Evolutionary conservation across 1,140 invertebrate species (phyloP).

Genomic region (Macrobrachium nipponense): DNA sequence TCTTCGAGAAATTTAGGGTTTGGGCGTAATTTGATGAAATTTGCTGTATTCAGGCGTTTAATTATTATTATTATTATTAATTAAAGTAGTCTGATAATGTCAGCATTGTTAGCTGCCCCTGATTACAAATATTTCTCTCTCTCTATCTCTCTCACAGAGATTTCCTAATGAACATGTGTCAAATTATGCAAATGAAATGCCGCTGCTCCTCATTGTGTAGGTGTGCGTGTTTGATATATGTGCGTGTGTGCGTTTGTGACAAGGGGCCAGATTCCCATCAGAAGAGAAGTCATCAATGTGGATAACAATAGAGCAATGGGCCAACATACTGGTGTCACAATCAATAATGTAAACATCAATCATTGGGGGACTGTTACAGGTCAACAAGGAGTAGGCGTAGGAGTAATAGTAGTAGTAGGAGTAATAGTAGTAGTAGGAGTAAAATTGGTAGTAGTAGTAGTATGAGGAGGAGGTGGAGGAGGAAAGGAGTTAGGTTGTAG

Average conservation of each 20-base stretch:
- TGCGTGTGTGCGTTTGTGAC: constrained; percentile 13
- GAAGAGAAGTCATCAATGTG: neutral
- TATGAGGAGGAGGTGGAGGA: constrained; percentile 1
- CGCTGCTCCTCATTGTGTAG: neutral
- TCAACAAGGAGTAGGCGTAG: no score
- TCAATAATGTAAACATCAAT: no score
- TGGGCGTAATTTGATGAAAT: no score
- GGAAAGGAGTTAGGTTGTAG: neutral
- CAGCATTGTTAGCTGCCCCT: neutral
- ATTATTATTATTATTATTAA: neutral
- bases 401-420: neutral
- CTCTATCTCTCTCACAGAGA: no score
- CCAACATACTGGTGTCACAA: no score
- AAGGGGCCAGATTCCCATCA: neutral
- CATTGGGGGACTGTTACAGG: no score
- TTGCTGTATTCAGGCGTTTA: neutral
- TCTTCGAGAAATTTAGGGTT: no score
- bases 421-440: constrained; percentile 13
- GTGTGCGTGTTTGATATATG: constrained; percentile 16
- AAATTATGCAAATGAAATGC: no score
- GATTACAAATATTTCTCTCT: neutral
- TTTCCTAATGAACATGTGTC: no score
- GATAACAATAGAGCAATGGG: no score
- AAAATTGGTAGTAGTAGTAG: neutral
- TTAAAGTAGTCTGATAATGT: neutral